A percentile compares a stretch with the other conserved stretches of the same genome.
These are phyloP conservation scores for Lycodopsis pacificus DNA, from an alignment of 2,797 vertebrate species.

Conservation along the genomic window DNA sequence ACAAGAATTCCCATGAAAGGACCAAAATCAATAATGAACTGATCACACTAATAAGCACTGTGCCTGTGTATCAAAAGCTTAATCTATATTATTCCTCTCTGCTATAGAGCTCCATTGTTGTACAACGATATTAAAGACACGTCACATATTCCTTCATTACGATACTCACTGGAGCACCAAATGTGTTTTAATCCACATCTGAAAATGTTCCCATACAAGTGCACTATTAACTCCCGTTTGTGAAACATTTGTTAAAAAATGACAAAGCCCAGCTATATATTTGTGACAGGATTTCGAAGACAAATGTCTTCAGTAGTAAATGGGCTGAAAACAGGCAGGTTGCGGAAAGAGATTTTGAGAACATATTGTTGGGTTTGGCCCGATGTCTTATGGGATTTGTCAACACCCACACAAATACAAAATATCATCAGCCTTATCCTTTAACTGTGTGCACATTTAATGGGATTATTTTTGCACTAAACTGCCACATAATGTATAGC, in stretches of 20 bases:
- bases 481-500: neutral
- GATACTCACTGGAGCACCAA: neutral
- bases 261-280: neutral
- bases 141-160: neutral
- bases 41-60: neutral
- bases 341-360: neutral
- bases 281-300: neutral
- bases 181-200: neutral
- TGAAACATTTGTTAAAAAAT: neutral
- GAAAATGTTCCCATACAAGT: conserved; percentile 6
- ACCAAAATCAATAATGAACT: neutral
- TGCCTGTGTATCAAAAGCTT: too few species aligned
- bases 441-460: conserved; percentile 12
- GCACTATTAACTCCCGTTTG: neutral
- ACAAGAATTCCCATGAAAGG: neutral
- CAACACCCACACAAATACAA: neutral
- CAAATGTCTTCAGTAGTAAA: neutral
- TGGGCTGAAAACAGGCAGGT: neutral
- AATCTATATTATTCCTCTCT: too few species aligned
- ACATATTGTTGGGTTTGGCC: neutral
- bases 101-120: neutral
- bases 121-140: neutral
- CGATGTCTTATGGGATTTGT: neutral
- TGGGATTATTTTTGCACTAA: conserved; percentile 21
- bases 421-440: neutral